These are phyloP conservation scores for Leucophenga montana DNA, from an alignment of 2,888 invertebrate species.

Conservation along the genomic window DNA sequence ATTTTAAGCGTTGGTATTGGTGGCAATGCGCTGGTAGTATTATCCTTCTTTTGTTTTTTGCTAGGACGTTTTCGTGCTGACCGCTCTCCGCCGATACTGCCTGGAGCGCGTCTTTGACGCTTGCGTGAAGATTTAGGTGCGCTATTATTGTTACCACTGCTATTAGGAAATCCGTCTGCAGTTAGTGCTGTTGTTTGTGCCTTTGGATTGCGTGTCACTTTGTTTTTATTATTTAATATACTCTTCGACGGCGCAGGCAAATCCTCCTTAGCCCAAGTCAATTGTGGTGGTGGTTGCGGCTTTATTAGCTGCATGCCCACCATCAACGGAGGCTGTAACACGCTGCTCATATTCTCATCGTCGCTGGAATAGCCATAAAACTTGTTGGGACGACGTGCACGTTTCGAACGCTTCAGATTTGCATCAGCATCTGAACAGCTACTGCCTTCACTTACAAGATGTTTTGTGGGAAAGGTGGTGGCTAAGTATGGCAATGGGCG, in stretches of 20 bases:
- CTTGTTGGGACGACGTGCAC: slow-evolving; percentile 86
- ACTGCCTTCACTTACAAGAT: slow-evolving; percentile 69
- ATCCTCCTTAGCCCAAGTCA: slow-evolving; percentile 85
- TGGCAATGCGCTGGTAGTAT: slow-evolving; percentile 67
- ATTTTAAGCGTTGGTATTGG: slow-evolving; percentile 74
- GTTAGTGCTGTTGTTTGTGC: slow-evolving; percentile 36
- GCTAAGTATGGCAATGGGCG: slow-evolving; percentile 53
- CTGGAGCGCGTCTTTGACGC: slow-evolving; percentile 45
- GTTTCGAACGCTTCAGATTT: slow-evolving; percentile 81
- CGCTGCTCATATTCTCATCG: slow-evolving; percentile 78
- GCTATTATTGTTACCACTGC: slow-evolving; percentile 1
- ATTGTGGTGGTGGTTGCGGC: slow-evolving; percentile 78
- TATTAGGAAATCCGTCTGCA: neutral
- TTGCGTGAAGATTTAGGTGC: slow-evolving; percentile 43
- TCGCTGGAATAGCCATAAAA: slow-evolving; percentile 92
- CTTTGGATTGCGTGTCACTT: slow-evolving; percentile 49
- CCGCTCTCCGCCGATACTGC: slow-evolving; percentile 36
- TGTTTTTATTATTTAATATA: slow-evolving; percentile 55
- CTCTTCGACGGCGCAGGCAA: slow-evolving; percentile 76
- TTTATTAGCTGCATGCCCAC: slow-evolving; percentile 71
- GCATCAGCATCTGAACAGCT: slow-evolving; percentile 77
- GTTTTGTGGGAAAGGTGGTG: slow-evolving; percentile 35
- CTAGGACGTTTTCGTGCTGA: slow-evolving; percentile 48
- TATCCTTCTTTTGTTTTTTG: slow-evolving; percentile 54
- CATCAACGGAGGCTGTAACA: slow-evolving; percentile 63